These are phyloP conservation scores for Saguinus imperator DNA, from an alignment of 2,113 vertebrate genomes.

Conservation along the genomic window DNA sequence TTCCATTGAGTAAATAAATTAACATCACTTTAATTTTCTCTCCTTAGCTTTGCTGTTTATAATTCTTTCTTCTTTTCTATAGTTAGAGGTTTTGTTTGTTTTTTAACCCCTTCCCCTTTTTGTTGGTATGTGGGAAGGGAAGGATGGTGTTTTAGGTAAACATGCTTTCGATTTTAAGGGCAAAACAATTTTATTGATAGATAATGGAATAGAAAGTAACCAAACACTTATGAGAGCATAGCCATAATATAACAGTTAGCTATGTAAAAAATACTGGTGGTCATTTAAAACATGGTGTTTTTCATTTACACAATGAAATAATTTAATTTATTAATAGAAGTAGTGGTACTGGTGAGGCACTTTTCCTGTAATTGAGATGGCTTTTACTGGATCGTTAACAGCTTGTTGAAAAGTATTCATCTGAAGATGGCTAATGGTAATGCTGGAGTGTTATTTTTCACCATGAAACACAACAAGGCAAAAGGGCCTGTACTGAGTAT, in stretches of 20 bases:
- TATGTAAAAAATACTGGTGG: not conserved
- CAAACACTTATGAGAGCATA: not conserved
- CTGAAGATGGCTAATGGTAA: not conserved
- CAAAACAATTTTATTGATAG: not conserved
- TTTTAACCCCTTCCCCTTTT: not conserved
- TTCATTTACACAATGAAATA: conserved; percentile 14
- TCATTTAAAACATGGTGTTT: not conserved
- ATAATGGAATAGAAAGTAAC: not conserved
- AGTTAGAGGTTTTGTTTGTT: not conserved
- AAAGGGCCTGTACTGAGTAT: not conserved
- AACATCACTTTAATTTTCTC: not conserved
- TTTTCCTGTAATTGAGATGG: not conserved
- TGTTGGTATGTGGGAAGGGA: no score
- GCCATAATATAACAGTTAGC: not conserved
- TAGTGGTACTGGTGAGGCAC: not conserved
- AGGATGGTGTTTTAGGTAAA: not conserved
- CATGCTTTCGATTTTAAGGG: not conserved
- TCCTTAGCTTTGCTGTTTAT: not conserved
- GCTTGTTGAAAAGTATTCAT: not conserved
- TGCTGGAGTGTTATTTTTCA: not conserved
- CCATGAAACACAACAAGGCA: not conserved
- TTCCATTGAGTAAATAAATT: conserved; percentile 18
- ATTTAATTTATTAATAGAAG: not conserved
- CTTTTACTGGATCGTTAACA: not conserved
- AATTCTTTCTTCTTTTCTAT: conserved; percentile 1